A percentile compares a stretch with the other conserved stretches of the same genome.
phyloP scores from a whole-genome alignment of 2,797 vertebrate species.

The Silurus aristotelis region DNA sequence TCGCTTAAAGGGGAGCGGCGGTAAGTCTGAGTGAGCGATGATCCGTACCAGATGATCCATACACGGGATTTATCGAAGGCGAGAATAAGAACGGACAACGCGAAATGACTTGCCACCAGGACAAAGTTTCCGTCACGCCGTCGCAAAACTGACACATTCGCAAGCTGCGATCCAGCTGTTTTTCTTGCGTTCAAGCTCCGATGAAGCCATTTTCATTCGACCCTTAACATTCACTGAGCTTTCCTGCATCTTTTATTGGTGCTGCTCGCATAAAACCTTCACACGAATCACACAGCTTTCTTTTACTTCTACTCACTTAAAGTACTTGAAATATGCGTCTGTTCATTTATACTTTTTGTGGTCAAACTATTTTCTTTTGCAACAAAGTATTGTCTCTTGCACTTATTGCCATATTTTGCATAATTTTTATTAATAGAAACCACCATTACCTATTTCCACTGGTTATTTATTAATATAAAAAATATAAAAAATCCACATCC shows the following conservation, averaged over 20 bases:
- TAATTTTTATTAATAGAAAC: too few species aligned
- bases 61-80: conserved; percentile 54
- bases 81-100: conserved; percentile 49
- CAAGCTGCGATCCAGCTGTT: background rate
- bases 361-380: too few species aligned
- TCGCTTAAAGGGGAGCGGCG: conserved; percentile 45
- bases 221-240: background rate
- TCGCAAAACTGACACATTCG: background rate
- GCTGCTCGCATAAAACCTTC: background rate
- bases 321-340: too few species aligned
- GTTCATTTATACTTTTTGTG: too few species aligned
- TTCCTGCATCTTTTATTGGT: conserved; percentile 4
- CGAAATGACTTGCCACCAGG: conserved; percentile 47
- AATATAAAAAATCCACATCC: too few species aligned
- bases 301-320: too few species aligned
- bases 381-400: too few species aligned
- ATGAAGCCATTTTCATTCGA: background rate
- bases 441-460: too few species aligned
- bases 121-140: conserved; percentile 9
- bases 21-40: conserved; percentile 48
- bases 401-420: too few species aligned
- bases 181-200: background rate
- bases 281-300: background rate
- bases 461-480: too few species aligned
- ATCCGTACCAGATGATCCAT: conserved; percentile 73